Conservation (phyloP, 2,113 vertebrate genomes). For the Rattus rattus region DNA sequence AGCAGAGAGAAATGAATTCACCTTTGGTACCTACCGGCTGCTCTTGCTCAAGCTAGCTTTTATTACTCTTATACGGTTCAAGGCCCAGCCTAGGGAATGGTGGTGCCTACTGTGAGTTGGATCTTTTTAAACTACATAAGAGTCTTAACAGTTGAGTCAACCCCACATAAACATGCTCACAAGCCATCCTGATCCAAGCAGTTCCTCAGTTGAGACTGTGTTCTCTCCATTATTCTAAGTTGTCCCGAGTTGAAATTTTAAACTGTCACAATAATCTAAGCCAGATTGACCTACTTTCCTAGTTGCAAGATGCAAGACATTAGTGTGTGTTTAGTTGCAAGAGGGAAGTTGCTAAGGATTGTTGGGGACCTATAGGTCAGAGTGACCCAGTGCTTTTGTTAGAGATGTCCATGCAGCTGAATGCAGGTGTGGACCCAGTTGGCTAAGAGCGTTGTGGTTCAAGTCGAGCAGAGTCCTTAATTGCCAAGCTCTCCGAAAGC, state of each 20-base stretch:
- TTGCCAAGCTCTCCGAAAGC: neutral
- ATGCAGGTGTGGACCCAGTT: neutral
- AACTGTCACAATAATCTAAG: too few relatives aligned
- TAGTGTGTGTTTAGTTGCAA: neutral
- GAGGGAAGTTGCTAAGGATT: neutral
- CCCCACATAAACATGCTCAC: neutral
- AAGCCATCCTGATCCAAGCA: neutral
- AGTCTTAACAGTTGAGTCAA: neutral
- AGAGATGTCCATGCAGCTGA: neutral
- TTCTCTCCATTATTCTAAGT: neutral
- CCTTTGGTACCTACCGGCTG: neutral
- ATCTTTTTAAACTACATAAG: too few relatives aligned
- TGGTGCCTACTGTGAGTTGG: neutral
- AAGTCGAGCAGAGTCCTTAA: fast-evolving
- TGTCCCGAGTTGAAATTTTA: neutral
- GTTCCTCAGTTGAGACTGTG: neutral
- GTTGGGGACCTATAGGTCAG: neutral
- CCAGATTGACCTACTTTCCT: neutral
- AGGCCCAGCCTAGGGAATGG: neutral
- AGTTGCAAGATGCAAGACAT: neutral
- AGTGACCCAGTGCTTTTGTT: neutral
- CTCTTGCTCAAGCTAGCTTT: neutral
- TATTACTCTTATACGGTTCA: too few relatives aligned
- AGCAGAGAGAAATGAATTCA: neutral
- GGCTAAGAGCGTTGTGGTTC: neutral